These are phyloP conservation scores for Epiperipatus broadwayi DNA, from an alignment of 2,888 invertebrate genomes.

Conservation along the genomic window DNA sequence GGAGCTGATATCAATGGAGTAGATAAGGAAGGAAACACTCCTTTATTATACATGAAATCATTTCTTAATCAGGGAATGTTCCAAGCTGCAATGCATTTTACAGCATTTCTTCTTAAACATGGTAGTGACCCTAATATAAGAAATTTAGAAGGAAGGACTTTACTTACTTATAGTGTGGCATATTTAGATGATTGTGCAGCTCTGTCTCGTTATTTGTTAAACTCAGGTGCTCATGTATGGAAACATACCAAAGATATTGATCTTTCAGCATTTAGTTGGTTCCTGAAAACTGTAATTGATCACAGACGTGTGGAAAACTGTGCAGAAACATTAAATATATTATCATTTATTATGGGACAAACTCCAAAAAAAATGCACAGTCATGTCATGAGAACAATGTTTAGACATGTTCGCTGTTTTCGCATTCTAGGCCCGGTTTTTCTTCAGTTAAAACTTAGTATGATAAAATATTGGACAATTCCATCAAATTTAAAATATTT, in stretches of 20 bases:
- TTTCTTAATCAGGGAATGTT: conserved; percentile 20
- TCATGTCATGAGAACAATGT: conserved; percentile 24
- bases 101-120: conserved; percentile 19
- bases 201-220: conserved; percentile 22
- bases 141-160: conserved; percentile 21
- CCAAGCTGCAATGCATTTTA: conserved; percentile 19
- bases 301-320: conserved; percentile 20
- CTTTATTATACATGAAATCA: too few relatives aligned
- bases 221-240: conserved; percentile 24
- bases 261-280: conserved; percentile 21
- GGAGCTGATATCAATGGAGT: too few relatives aligned
- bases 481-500: conserved; percentile 14
- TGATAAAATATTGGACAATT: conserved; percentile 23
- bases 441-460: conserved; percentile 21
- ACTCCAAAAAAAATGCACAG: conserved; percentile 21
- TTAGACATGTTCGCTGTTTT: conserved; percentile 22
- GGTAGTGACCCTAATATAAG: conserved; percentile 21
- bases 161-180: conserved; percentile 22
- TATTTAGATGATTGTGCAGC: conserved; percentile 22
- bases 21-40: too few relatives aligned
- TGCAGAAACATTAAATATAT: conserved; percentile 19
- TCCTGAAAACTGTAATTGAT: conserved; percentile 22
- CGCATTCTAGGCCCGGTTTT: conserved; percentile 24
- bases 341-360: conserved; percentile 22
- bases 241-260: too few relatives aligned